Base-by-base conservation (phyloP, 2,888 invertebrate species). In the Myopa tessellatipennis region DNA sequence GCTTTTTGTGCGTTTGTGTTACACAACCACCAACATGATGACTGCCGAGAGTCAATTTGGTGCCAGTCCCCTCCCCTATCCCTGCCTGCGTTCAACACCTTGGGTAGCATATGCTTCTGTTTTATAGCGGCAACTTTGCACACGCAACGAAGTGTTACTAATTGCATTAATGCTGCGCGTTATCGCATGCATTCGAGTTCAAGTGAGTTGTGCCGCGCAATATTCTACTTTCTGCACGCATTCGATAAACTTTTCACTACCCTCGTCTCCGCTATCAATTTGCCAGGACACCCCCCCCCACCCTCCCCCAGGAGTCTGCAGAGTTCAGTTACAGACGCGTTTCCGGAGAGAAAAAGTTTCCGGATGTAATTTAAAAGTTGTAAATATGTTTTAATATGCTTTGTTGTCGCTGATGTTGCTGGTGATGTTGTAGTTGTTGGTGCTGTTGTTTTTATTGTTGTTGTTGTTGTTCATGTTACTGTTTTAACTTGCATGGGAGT, bases 101-200 rank as follows among this genome's bases (percentile, higher is more conserved):
- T 78, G 77, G 72, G 65, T 78, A 26, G 76, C 45, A 77, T 77
- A 79, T 68, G 58, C 18, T 38, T 58, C 71, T 10, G 40, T 58
- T 72, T 12, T 40, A 40, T 18, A 38, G 50, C 45, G 50, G 36
- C 58, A 14, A 18, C 38, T 38, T 79, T 79, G 80, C 79, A 77
- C 79, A 81, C 79, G 81, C 81, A 78, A 80, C 79, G 79, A 81
- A 81, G 79, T 77, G 81, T 78, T 77, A 80, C 80, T 81, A 81
- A 81, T 80, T 80, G 80, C 80, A 80, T 81, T 81, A 80, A 81
- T 77, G 77, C 79, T 77, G 77, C 75, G 76, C 68, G 61, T 71
- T 45, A 55, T 38, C 38, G 55, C 61, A 18, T 61, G 12, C 73
- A 26, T 12, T 63, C 34, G 26, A 63, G 61, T 63, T 60, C 40